Base-by-base conservation (phyloP, 2,888 invertebrate species). In the Brenthis hecate region DNA sequence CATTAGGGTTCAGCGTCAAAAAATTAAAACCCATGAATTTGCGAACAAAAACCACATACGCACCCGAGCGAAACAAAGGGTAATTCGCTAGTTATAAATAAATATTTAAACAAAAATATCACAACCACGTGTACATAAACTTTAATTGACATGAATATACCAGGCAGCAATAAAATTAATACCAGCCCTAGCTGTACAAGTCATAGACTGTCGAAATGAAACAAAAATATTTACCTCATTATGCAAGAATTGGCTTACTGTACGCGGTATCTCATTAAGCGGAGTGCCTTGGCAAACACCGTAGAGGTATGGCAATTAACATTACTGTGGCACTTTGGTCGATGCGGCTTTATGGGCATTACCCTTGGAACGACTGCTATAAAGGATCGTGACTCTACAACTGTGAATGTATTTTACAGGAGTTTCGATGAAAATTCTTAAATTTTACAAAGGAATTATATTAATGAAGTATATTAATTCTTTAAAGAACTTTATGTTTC, bases 231-330 rank as follows among this genome's bases (percentile, higher is more conserved):
- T 66, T 61, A 48, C 28, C 32, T 56, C 55, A 56, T 61, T 60
- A 50, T 23, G 8, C 47, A 54, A 19, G 56, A 65, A 73, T 32
- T 43, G 32, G 13, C 64, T 64, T 57, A 19, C 50, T 53, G n/a
- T 72, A 78, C 73, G 48, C 48, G 66, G 77, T 72, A 76, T 79
- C 82, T 83, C 81, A 82, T 84, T 85, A 84, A 80, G 66, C 72
- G 70, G 76, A 86, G 82, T 84, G 80, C 81, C 84, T 85, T 80
- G 79, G 82, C 81, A 82, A 83, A 83, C 81, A 76, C 77, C 76
- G 80, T 57, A 55, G 16, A 55, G 67, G 63, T 67, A 70, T 56
- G 67, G 63, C 67, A 67, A 70, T 67, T 70, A 67, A 70, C 63
- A 56, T 67, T 57, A 67, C 54, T 43, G 54, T 48, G 43, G 54